Base-by-base conservation (phyloP, 2,797 vertebrate genomes). In the Myotis daubentonii region DNA sequence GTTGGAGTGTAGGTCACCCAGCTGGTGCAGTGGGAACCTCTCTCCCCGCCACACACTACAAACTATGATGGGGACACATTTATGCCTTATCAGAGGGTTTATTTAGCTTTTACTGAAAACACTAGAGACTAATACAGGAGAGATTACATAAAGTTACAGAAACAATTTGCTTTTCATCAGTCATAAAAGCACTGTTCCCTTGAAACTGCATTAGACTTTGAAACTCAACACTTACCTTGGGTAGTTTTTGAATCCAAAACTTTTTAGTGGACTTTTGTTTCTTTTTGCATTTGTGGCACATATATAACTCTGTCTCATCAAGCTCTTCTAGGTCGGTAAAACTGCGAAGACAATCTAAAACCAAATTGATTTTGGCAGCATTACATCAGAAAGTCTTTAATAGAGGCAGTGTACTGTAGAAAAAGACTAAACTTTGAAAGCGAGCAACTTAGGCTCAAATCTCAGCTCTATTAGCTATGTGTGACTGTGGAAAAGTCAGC, bases 241-340 rank as follows among this genome's bases (percentile, higher is more conserved):
- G 99, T 97, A 99, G 98, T 98, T 99, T 99, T 91, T 99, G 99
- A 97, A 99, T 98, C 99, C 99, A 99, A 97, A 99, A 99, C 97
- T 99, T 99, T 98, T 99, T 99, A 5, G 99, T 99, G 95, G 99
- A 99, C 97, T 99, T 99, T 92, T 99, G 99, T 93, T 99, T 98
- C 98, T 99, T 99, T 98, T 99, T 99, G 98, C 99, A 99, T 93
- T 99, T 99, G 88, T 99, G 99, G 98, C 99, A 99, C 99, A 99
- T 99, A 94, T 99, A 99, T 72, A 99, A 98, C 97, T 99, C 99
- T 0, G 99, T 99, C 97, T 99, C 99, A 95, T 99, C 99, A 94
- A 99, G 99, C 97, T 99, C 99, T 96, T 99, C 99, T 94, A 99
- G 98, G 98, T 99, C 99, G 78, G 99, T 99, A 98, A 99, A 99